A percentile compares a stretch with the other conserved stretches of the same genome.
Conservation (phyloP, 2,113 vertebrate genomes). For the Ictalurus punctatus region DNA sequence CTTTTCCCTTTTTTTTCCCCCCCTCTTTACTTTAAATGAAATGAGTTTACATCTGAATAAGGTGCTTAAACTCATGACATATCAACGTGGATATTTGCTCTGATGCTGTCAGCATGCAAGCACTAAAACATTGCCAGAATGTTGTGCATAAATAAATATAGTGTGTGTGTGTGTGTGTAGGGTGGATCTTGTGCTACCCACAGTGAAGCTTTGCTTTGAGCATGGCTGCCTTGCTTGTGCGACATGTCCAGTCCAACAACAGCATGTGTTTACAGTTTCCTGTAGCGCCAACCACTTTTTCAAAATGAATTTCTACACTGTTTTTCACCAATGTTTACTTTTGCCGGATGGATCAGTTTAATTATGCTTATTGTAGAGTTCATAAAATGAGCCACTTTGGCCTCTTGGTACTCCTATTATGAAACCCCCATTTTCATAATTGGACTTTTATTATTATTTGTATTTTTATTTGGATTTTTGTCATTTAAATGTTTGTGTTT, state of each 20-base stretch:
- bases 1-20: not conserved
- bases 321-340: conserved; percentile 35
- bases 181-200: not conserved
- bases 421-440: not conserved
- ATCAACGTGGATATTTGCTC: not conserved
- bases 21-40: not conserved
- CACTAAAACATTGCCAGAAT: not conserved
- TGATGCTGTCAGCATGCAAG: conserved; percentile 31
- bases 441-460: not conserved
- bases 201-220: conserved; percentile 14
- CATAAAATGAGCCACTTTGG: not conserved
- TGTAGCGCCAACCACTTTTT: conserved; percentile 3
- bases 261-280: conserved; percentile 40
- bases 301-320: conserved; percentile 2
- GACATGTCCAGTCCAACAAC: not conserved
- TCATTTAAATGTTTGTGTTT: not conserved
- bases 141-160: not conserved
- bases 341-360: not conserved
- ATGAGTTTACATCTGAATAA: conserved; percentile 33
- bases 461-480: not conserved
- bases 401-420: not conserved
- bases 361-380: not conserved
- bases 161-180: not conserved
- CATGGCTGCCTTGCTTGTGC: conserved; percentile 22
- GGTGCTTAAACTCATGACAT: conserved; percentile 24